These are phyloP conservation scores for Spondyliosoma cantharus DNA, from an alignment of 2,797 vertebrate genomes.

Conservation along the genomic window DNA sequence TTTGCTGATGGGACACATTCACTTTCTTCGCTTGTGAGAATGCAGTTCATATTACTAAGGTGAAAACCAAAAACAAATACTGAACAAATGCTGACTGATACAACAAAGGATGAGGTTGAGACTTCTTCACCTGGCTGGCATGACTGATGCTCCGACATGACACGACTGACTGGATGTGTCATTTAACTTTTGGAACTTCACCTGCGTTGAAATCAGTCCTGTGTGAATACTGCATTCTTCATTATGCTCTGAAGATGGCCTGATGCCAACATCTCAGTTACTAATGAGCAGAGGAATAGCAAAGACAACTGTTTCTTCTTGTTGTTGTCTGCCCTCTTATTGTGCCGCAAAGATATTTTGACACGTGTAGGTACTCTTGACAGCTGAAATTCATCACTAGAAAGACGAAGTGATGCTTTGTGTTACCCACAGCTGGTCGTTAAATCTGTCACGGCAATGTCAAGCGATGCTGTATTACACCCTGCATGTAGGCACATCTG, in stretches of 20 bases:
- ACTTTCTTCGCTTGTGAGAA: too few relatives aligned
- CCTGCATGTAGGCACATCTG: slow-evolving; percentile 19
- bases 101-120: not conserved
- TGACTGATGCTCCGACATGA: not conserved
- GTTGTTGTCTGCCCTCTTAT: slow-evolving; percentile 4
- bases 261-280: slow-evolving; percentile 6
- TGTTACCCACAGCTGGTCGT: not conserved
- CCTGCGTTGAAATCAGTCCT: not conserved
- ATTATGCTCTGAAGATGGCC: not conserved
- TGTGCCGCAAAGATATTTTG: not conserved
- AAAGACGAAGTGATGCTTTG: slow-evolving; percentile 18
- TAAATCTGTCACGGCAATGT: slow-evolving; percentile 15
- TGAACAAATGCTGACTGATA: not conserved
- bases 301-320: not conserved
- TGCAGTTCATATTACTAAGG: too few relatives aligned
- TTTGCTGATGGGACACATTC: too few relatives aligned
- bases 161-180: not conserved
- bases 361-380: slow-evolving; percentile 10
- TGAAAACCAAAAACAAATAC: too few relatives aligned
- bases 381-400: slow-evolving; percentile 17
- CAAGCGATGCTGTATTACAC: slow-evolving; percentile 5
- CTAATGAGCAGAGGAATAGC: not conserved
- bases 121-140: not conserved
- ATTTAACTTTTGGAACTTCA: slow-evolving; percentile 11
- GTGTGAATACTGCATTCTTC: not conserved